phyloP scores from a whole-genome alignment of 2,797 vertebrate genomes.

The Microcaecilia unicolor region DNA sequence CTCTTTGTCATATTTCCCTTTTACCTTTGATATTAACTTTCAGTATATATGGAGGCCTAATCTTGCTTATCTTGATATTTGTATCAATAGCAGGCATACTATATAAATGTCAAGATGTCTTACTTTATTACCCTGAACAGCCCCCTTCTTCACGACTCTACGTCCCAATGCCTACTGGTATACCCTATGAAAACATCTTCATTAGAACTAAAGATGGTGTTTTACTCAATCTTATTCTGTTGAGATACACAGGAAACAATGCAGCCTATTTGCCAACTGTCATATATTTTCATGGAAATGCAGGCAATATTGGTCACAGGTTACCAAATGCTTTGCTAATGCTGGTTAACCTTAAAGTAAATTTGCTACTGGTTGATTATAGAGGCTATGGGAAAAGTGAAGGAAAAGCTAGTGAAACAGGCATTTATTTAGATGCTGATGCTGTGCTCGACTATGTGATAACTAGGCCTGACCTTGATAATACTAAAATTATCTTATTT shows the following conservation, averaged over 20 bases:
- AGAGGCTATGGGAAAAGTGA: conserved; percentile 95
- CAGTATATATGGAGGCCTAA: conserved; percentile 84
- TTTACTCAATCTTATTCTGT: conserved; percentile 87
- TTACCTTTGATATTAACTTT: conserved; percentile 94
- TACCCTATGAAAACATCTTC: conserved; percentile 90
- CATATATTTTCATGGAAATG: conserved; percentile 96
- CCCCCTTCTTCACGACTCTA: conserved; percentile 94
- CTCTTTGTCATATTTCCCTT: conserved; percentile 86
- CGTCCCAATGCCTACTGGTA: conserved; percentile 91
- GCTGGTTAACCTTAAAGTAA: conserved; percentile 95
- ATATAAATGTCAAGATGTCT: conserved; percentile 93
- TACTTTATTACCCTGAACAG: conserved; percentile 96
- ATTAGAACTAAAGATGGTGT: conserved; percentile 93
- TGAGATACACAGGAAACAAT: conserved; percentile 86
- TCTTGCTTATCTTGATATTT: conserved; percentile 83
- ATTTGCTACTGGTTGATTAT: conserved; percentile 90
- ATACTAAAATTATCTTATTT: conserved; percentile 91
- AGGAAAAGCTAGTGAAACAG: conserved; percentile 89
- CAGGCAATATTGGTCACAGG: conserved; percentile 93
- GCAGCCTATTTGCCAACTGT: conserved; percentile 80
- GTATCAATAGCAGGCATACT: conserved; percentile 87
- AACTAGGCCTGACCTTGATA: conserved; percentile 91
- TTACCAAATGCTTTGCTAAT: conserved; percentile 92
- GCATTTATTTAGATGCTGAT: conserved; percentile 85
- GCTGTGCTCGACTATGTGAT: conserved; percentile 92